These are phyloP conservation scores for Lepidotrigona ventralis DNA, from an alignment of 1,140 invertebrate species.

Conservation along the genomic window DNA sequence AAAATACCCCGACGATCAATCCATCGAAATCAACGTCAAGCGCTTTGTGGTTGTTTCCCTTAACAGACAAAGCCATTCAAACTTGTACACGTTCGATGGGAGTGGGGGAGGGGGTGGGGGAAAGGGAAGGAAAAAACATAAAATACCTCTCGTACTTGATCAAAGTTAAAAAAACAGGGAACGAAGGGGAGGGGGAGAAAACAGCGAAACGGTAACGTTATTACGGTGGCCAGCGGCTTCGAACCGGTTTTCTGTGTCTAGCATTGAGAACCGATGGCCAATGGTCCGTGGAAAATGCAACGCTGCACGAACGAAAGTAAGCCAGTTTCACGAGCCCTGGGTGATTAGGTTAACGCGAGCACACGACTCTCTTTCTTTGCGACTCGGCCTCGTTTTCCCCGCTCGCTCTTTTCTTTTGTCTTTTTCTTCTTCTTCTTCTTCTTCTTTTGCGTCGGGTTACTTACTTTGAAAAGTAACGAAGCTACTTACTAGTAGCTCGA, in stretches of 20 bases:
- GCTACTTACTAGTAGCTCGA: neutral
- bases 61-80: neutral
- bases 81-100: neutral
- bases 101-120: too few species aligned
- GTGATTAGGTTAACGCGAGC: conserved; percentile 61
- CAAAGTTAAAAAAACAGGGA: neutral
- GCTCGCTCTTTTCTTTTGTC: too few species aligned
- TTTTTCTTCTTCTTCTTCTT: neutral
- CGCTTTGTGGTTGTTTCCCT: neutral
- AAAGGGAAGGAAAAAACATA: neutral
- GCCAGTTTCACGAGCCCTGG: conserved; percentile 47
- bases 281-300: conserved; percentile 60
- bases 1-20: neutral
- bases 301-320: conserved; percentile 17
- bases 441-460: neutral
- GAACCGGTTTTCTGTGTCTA: conserved; percentile 39
- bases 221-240: conserved; percentile 43
- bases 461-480: too few species aligned
- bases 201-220: conserved; percentile 51
- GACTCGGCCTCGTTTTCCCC: neutral
- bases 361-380: conserved; percentile 35
- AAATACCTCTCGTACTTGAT: neutral
- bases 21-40: neutral
- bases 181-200: neutral
- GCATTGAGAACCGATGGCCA: conserved; percentile 46